Evolutionary conservation across 2,888 invertebrate species (phyloP).

Genomic region (Parnassius apollo): DNA sequence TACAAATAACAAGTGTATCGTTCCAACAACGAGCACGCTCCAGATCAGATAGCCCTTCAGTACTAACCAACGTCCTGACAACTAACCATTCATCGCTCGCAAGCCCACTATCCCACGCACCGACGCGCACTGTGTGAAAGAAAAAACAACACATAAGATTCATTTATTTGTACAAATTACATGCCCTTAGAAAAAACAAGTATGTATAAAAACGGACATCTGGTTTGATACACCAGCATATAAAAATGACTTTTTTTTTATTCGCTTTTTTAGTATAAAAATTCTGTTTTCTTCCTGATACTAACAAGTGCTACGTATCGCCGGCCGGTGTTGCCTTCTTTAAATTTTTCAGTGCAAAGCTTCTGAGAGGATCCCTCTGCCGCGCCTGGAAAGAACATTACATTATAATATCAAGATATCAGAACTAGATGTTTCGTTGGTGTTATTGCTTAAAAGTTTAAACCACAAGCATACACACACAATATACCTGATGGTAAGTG

Average conservation of each 20-base stretch:
- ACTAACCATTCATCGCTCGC: slow-evolving; percentile 36
- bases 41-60: slow-evolving; percentile 20
- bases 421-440: no score
- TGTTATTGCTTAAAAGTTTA: no score
- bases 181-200: slow-evolving; percentile 15
- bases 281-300: slow-evolving; percentile 38
- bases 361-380: slow-evolving; percentile 84
- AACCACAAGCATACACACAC: no score
- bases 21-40: slow-evolving; percentile 3
- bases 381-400: slow-evolving; percentile 73
- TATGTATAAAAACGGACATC: slow-evolving; percentile 1
- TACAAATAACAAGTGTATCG: slow-evolving; percentile 34
- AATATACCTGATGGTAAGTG: no score
- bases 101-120: slow-evolving; percentile 37
- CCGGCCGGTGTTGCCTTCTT: slow-evolving; percentile 53
- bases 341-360: slow-evolving; percentile 82
- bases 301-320: slow-evolving; percentile 65
- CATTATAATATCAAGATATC: no score
- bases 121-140: slow-evolving; percentile 47
- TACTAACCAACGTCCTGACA: slow-evolving; percentile 49
- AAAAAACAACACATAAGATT: slow-evolving; percentile 47
- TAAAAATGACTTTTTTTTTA: background rate
- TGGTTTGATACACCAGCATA: background rate
- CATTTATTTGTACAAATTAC: slow-evolving; percentile 37
- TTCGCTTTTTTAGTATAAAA: slow-evolving; percentile 15